Base-by-base conservation (phyloP, 2,888 invertebrate species). In the Acrocyrtus sp. region DNA sequence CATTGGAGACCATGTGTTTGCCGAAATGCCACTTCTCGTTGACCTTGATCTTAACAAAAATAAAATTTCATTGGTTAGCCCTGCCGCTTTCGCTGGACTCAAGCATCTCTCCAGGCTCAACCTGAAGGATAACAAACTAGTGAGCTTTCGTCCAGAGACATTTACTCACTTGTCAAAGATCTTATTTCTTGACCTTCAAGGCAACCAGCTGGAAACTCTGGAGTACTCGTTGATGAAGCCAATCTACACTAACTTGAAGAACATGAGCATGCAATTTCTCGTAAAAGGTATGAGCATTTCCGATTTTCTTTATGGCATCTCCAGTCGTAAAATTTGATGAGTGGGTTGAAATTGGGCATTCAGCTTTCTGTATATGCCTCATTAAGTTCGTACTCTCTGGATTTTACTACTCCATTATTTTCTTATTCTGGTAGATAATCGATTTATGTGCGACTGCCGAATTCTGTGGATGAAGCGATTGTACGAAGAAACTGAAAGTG, bases 381-480 rank as follows among this genome's bases (percentile, higher is more conserved):
- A n/a, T n/a, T n/a, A n/a, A n/a, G n/a, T n/a, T n/a, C n/a, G n/a
- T n/a, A n/a, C n/a, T n/a, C n/a, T n/a, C n/a, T n/a, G n/a, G n/a
- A n/a, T n/a, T n/a, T n/a, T n/a, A n/a, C n/a, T n/a, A n/a, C n/a
- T n/a, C n/a, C n/a, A n/a, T n/a, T n/a, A n/a, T n/a, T n/a, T n/a
- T n/a, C n/a, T n/a, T n/a, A n/a, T n/a, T n/a, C n/a, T n/a, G n/a
- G n/a, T n/a, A 94, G 94, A 91, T 82, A 94, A 94, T 86, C 90
- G 89, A 84, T 90, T 94, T 85, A 88, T 90, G 81, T 94, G 94
- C 85, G 92, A 93, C 87, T 93, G 93, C 84, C 90, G 91, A 79
- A 86, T 94, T 80, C 88, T 90, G 80, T 94, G 94, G 94, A 89
- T 93, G 85, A 90, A 91, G 85, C 87, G 87, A 51, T 85, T 94